Evolutionary conservation across 2,888 invertebrate species (phyloP).

Genomic region (Diabrotica balteata): DNA sequence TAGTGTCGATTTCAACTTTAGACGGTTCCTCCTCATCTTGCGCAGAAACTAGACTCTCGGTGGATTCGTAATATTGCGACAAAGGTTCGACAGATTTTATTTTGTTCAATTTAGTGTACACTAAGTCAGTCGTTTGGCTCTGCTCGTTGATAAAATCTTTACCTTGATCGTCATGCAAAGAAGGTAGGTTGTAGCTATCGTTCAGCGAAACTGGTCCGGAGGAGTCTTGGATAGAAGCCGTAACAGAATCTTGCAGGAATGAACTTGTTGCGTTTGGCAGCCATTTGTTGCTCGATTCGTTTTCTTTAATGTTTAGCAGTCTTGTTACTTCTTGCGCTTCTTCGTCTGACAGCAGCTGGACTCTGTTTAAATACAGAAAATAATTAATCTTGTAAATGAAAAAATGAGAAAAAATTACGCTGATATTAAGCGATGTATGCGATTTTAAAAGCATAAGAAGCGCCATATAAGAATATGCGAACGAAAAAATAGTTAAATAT

Average conservation of each 20-base stretch:
- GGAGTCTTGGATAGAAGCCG: slow-evolving; percentile 62
- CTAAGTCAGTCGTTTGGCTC: slow-evolving; percentile 5
- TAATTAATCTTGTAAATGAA: slow-evolving; percentile 68
- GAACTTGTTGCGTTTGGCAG: slow-evolving; percentile 59
- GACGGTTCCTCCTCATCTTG: slow-evolving; percentile 54
- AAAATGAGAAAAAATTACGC: too few relatives aligned
- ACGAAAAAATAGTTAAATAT: too few relatives aligned
- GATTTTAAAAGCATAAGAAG: too few relatives aligned
- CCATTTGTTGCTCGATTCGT: slow-evolving; percentile 53
- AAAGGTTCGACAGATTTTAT: slow-evolving; percentile 44
- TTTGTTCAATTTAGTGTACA: slow-evolving; percentile 25
- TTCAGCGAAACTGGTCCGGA: slow-evolving; percentile 58
- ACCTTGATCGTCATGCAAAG: slow-evolving; percentile 54
- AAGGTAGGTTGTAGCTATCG: slow-evolving; percentile 56
- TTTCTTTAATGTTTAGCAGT: slow-evolving; percentile 72
- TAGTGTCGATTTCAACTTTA: slow-evolving; percentile 56
- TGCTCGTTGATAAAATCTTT: neutral
- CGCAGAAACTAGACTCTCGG: slow-evolving; percentile 55
- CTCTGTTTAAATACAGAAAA: slow-evolving; percentile 61
- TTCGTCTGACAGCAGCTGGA: slow-evolving; percentile 86
- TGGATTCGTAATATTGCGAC: slow-evolving; percentile 56
- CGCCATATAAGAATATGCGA: too few relatives aligned
- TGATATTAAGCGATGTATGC: too few relatives aligned
- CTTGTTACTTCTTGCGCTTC: slow-evolving; percentile 89
- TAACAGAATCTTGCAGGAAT: slow-evolving; percentile 58